A percentile compares a stretch with the other conserved stretches of the same genome.
phyloP scores from a whole-genome alignment of 1,140 invertebrate genomes.

The Coptotermes formosanus region DNA sequence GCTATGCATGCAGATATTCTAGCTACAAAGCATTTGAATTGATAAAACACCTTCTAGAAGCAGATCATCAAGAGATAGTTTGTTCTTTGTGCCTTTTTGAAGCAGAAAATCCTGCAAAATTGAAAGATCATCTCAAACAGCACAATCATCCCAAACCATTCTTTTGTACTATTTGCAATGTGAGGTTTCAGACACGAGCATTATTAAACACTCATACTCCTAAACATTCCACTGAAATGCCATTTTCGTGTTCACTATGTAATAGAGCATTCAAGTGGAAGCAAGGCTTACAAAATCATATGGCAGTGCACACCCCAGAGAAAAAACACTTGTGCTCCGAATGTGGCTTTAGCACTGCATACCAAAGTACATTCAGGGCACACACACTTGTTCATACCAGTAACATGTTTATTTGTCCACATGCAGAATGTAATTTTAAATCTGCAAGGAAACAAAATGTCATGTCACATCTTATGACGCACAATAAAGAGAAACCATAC shows the following conservation, averaged over 20 bases:
- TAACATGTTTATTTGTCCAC: slow-evolving; percentile 53
- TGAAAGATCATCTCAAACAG: slow-evolving; percentile 49
- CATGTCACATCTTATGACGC: slow-evolving; percentile 53
- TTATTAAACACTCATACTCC: slow-evolving; percentile 54
- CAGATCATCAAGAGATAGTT: slow-evolving; percentile 49
- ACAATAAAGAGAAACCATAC: slow-evolving; percentile 55
- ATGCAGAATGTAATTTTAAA: slow-evolving; percentile 51
- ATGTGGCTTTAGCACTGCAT: slow-evolving; percentile 59
- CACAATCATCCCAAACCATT: slow-evolving; percentile 54
- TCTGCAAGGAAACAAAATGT: slow-evolving; percentile 54
- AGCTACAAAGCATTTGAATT: slow-evolving; percentile 28
- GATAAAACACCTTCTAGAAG: slow-evolving; percentile 46
- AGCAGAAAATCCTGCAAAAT: slow-evolving; percentile 47
- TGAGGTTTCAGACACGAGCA: slow-evolving; percentile 53
- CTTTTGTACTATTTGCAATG: slow-evolving; percentile 54
- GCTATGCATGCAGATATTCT: slow-evolving; percentile 30
- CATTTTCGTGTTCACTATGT: slow-evolving; percentile 58
- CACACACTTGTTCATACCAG: slow-evolving; percentile 57
- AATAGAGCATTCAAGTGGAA: slow-evolving; percentile 64
- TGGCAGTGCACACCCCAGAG: slow-evolving; percentile 54
- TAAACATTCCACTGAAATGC: slow-evolving; percentile 56
- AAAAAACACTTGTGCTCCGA: slow-evolving; percentile 62
- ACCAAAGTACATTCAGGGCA: slow-evolving; percentile 58
- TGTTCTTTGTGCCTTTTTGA: slow-evolving; percentile 54
- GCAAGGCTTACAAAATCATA: slow-evolving; percentile 58